phyloP scores from a whole-genome alignment of 2,797 vertebrate species.

The Trachurus trachurus region DNA sequence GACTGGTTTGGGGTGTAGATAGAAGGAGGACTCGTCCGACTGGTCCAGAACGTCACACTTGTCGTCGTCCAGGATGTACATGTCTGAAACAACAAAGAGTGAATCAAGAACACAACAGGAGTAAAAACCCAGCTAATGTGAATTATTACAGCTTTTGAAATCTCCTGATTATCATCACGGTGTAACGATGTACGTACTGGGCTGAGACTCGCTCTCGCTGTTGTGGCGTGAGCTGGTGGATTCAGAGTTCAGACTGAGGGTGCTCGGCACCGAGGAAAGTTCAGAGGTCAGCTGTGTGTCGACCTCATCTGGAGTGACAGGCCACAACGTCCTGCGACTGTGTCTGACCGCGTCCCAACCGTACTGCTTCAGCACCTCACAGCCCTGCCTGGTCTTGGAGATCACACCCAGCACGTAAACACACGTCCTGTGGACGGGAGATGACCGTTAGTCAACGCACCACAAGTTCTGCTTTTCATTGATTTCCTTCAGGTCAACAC shows the following conservation, averaged over 20 bases:
- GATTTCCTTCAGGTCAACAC: not conserved
- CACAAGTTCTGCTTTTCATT: no score
- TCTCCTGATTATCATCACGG: not conserved
- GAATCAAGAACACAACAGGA: not conserved
- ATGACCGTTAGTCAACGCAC: not conserved
- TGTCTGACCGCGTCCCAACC: slow-evolving; percentile 97
- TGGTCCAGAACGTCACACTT: slow-evolving; percentile 91
- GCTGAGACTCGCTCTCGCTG: slow-evolving; percentile 98
- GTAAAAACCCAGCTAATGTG: no score
- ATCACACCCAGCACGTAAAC: slow-evolving; percentile 93
- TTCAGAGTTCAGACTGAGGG: slow-evolving; percentile 96
- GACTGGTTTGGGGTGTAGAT: slow-evolving; percentile 90
- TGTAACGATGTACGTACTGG: slow-evolving; percentile 86
- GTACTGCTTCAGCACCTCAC: slow-evolving; percentile 95
- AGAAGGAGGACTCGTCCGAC: slow-evolving; percentile 91
- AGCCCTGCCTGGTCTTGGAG: slow-evolving; percentile 97
- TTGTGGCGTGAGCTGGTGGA: slow-evolving; percentile 98
- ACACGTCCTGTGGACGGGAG: slow-evolving; percentile 74
- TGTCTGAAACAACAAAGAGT: slow-evolving; percentile 84
- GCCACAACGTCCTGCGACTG: slow-evolving; percentile 96
- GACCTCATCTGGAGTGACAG: slow-evolving; percentile 96
- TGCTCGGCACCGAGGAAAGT: slow-evolving; percentile 96
- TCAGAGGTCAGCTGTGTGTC: slow-evolving; percentile 91
- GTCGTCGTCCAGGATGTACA: slow-evolving; percentile 97
- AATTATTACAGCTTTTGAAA: not conserved